Evolutionary conservation across 2,888 invertebrate genomes (phyloP).

Genomic region (Tiliacea aurago): DNA sequence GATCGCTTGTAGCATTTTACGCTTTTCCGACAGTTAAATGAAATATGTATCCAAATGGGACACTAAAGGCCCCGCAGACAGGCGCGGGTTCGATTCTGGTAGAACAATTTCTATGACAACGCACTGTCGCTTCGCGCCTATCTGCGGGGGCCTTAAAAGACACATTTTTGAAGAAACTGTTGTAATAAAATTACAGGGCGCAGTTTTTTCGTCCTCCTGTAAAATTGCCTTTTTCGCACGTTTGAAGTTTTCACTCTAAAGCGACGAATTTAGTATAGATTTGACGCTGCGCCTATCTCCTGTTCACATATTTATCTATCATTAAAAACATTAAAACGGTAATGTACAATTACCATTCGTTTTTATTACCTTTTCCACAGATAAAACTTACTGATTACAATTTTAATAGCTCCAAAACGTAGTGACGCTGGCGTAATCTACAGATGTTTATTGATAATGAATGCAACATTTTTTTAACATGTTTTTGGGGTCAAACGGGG

Average conservation of each 20-base stretch:
- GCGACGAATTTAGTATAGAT: background rate
- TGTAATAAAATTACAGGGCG: background rate
- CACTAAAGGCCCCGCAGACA: no score
- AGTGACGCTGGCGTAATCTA: slow-evolving; percentile 45
- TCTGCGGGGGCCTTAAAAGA: no score
- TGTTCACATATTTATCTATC: slow-evolving; percentile 1
- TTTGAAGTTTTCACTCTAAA: background rate
- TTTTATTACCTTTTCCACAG: slow-evolving; percentile 52
- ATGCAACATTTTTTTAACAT: slow-evolving; percentile 53
- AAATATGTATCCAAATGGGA: background rate
- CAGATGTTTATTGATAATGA: slow-evolving; percentile 59
- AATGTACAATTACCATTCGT: slow-evolving; percentile 38
- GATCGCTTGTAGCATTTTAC: no score
- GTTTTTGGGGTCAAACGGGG: slow-evolving; percentile 54
- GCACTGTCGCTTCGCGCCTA: no score
- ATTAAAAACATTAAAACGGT: slow-evolving; percentile 25
- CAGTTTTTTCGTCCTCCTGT: background rate
- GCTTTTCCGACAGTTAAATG: background rate
- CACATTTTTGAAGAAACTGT: background rate
- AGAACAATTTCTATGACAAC: no score
- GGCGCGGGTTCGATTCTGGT: no score
- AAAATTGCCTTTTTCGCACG: background rate
- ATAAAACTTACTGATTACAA: slow-evolving; percentile 59
- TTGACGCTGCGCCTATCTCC: background rate
- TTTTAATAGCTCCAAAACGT: slow-evolving; percentile 50